Evolutionary conservation across 2,113 vertebrate species (phyloP).

Genomic region (Plecotus auritus): DNA sequence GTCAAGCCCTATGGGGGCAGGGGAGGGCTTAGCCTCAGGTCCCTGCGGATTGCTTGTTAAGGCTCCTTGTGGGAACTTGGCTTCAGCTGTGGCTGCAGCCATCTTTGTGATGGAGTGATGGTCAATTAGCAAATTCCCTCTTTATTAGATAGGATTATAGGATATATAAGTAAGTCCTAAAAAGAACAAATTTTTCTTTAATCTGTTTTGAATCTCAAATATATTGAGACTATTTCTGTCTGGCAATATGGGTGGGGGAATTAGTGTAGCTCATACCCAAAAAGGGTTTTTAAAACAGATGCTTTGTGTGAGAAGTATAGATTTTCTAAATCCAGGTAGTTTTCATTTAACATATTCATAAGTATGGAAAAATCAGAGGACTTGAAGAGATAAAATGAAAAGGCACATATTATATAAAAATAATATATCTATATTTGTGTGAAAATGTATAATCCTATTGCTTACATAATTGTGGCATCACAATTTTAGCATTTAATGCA

Average conservation of each 20-base stretch:
- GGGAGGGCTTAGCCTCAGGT: no score
- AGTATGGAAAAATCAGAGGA: neutral
- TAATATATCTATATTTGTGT: neutral
- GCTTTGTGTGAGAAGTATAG: neutral
- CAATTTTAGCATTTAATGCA: slow-evolving; percentile 18
- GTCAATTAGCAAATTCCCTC: no score
- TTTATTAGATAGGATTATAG: no score
- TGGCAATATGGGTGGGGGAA: neutral
- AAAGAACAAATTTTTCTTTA: neutral
- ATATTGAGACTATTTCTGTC: neutral
- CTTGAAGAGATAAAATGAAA: neutral
- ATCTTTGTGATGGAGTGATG: no score
- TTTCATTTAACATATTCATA: neutral
- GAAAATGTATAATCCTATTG: neutral
- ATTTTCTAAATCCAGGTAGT: neutral
- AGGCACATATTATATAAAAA: neutral
- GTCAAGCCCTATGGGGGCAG: no score
- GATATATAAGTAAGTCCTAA: neutral
- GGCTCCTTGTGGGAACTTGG: no score
- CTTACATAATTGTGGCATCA: neutral
- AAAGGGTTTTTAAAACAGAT: neutral
- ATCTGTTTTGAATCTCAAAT: neutral
- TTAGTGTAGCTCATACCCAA: neutral
- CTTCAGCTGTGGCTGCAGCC: no score
- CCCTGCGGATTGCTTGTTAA: no score